Base-by-base conservation (phyloP, 2,113 vertebrate species). In the Alces alces region DNA sequence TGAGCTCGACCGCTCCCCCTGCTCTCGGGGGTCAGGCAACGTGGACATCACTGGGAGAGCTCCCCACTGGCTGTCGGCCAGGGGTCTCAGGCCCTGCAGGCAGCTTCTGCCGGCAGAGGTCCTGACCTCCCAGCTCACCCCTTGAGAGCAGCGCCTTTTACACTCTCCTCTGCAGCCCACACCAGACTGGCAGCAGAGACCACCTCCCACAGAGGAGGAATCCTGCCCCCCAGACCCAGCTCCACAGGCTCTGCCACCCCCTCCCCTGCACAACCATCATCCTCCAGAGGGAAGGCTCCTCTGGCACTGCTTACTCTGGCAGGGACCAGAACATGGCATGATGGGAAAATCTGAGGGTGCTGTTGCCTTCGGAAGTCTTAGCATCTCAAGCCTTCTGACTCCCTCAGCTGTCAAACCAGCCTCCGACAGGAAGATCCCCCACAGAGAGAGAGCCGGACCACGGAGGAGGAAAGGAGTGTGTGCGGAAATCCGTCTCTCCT, bases 11-110 rank as follows among this genome's bases (percentile, higher is more conserved):
- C 13, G 1, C n/a, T 2, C 12, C 25, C 3, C 12, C 14, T 43
- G 21, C 13, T 83, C 39, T 61, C 27, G 1, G 54, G 19, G 39
- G 83, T 33, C 28, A 13, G 14, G 27, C 21, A 55, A 36, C 45
- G 10, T 2, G 28, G n/a, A 12, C 5, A 0, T 5, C 7, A 19
- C 52, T 36, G 30, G 33, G 61, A 54, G 0, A 16, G 43, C 15
- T 57, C 28, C 23, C 33, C 54, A 4, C 3, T 16, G 25, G 28
- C 28, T 2, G 1, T 5, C 43, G 0, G 19, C 15, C 0, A 5
- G 73, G 43, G 76, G n/a, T 4, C 58, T 43, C 5, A 1, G 60
- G 21, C 15, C 43, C 7, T 27, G n/a, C 1, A 0, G 19, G 43
- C 3, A 7, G 66, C 33, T n/a, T 10, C 66, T 5, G 13, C 17